Base-by-base conservation (phyloP, 1,140 invertebrate genomes). In the Cephus cinctus region DNA sequence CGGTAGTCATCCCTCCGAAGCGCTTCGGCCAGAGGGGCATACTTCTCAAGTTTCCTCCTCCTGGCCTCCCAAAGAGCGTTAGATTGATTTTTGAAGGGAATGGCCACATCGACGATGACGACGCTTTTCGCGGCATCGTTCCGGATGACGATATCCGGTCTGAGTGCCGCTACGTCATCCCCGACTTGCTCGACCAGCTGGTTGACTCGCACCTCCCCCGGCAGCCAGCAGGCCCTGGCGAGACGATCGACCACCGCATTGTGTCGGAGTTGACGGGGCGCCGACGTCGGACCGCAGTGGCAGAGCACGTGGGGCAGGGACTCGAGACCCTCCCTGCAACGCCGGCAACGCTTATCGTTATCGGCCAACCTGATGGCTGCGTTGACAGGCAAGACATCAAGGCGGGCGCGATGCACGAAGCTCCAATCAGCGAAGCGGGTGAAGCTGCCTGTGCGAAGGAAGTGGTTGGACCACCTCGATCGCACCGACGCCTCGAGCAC, bases 351-450 rank as follows among this genome's bases (percentile, higher is more conserved):
- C 25, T 52, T 63, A 38, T 66, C 57, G 1, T 43, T 49, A 1
- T n/a, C 11, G 0, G 22, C 21, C 34, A 27, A 48, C 8, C 55
- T 34, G 0, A 35, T 21, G 0, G 52, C 42, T 1, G 54, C 71
- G 47, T 73, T 72, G 0, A 73, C 36, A 0, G 65, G 69, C 3
- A 73, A 27, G 0, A 65, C 51, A 43, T 67, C 56, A 4, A 76
- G 56, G 5, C 58, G 50, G 14, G 71, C 67, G 1, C 69, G 47
- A 40, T 72, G 70, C 2, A 74, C 49, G 47, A 75, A 74, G 8
- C 70, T 59, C 69, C 72, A 74, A 31, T 75, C 67, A 3, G 56
- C 51, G 38, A 75, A 71, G 9, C 62, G 42, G 11, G 56, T 65
- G 44, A 43, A 61, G 4, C 43, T 44, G 0, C 69, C 69, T 2